Evolutionary conservation across 1,140 invertebrate species (phyloP).

Genomic region (Probaryconus sp.): DNA sequence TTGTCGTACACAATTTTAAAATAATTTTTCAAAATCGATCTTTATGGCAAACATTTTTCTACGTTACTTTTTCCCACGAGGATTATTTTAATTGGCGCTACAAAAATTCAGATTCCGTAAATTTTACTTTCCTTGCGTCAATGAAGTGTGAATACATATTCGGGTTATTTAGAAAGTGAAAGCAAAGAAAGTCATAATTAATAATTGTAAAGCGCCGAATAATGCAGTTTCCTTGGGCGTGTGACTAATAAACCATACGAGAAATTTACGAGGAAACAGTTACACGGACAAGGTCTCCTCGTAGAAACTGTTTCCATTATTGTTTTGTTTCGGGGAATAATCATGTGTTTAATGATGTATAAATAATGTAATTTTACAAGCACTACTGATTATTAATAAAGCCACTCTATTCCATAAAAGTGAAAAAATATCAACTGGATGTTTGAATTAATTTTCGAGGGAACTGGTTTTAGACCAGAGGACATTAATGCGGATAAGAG

Average conservation of each 20-base stretch:
- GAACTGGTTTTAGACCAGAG: no score
- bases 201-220: conserved; percentile 21
- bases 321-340: conserved; percentile 28
- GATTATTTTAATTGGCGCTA: background rate
- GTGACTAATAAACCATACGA: conserved; percentile 22
- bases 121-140: conserved; percentile 24
- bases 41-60: no score
- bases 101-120: background rate
- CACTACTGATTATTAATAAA: no score
- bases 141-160: conserved; percentile 24
- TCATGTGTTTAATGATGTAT: conserved; percentile 17
- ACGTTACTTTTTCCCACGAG: no score
- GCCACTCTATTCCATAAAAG: no score
- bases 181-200: conserved; percentile 31
- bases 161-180: conserved; percentile 35
- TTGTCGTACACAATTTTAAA: no score
- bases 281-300: conserved; percentile 10
- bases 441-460: no score
- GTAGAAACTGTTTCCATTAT: conserved; percentile 9
- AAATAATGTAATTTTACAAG: conserved; percentile 8
- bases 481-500: no score
- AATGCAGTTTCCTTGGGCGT: conserved; percentile 13
- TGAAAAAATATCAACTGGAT: no score
- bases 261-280: conserved; percentile 26
- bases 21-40: no score